Base-by-base conservation (phyloP, 2,888 invertebrate genomes). In the Tetanocera ferruginea region DNA sequence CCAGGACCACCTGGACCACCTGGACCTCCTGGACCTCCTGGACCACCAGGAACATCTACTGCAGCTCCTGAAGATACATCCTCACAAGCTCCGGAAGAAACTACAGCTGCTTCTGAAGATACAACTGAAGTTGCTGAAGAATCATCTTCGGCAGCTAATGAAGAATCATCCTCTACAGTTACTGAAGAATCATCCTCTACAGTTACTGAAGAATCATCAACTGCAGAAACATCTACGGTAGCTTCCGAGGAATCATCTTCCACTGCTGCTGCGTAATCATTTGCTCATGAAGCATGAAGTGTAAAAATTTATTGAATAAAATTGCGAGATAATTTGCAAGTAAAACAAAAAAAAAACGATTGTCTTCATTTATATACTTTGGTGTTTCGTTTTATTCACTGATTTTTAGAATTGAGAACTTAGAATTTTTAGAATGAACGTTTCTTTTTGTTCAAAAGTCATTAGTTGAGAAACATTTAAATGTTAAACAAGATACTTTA, bases 1-100 rank as follows among this genome's bases (percentile, higher is more conserved):
- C 76, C 34, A 0, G 74, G 77, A 5, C 75, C 77, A 25, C 73
- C 76, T 14, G 76, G 62, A 51, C 55, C 60, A 28, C 55, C 43
- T 49, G 69, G 66, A 43, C 70, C 70, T 43, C 69, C 76, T 31
- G 73, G 71, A 43, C 31, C 51, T 4, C 67, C 66, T 25, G 76
- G 28, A 37, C 76, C 71, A 8, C 69, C 73, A 19, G 77, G 43
- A 31, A 49, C 19, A 55, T 6, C 52, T 3, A 57, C 66, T 17
- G 25, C 37, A 19, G 6, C 25, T 17, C 52, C 19, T n/a, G 55
- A 23, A 23, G 55, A 23, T 55, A 5, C 55, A 14, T 23, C 62
- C 23, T 62, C 25, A 64, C 28, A 17, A 19, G 71, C 34, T 23
- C 9, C 57, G 9, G 60, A 25, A 19, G 72, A 6, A 51, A 17